Base-by-base conservation (phyloP, 2,888 invertebrate genomes). In the Leucoma salicis region DNA sequence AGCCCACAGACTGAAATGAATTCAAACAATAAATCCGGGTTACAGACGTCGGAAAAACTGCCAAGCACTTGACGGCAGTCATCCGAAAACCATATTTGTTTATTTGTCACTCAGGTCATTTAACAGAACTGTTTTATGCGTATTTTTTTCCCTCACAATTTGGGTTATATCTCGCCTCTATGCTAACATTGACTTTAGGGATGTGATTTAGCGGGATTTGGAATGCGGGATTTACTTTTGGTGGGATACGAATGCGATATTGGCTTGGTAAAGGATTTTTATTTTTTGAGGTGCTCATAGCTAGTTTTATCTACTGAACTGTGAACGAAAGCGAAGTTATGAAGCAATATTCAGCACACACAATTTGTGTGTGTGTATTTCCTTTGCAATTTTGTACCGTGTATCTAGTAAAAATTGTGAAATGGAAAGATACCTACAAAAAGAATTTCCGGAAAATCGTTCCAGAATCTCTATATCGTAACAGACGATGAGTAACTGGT, bases 41-140 rank as follows among this genome's bases (percentile, higher is more conserved):
- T 45, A 61, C 45, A 57, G 43, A 49, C 36, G 2, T 24, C 13
- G 3, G 35, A 50, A 54, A 53, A 57, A 42, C 43, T 16, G 29
- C n/a, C 40, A 35, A 49, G 35, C 38, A 50, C 39, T 16, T 27
- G 37, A 35, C 24, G 33, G 36, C 46, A 44, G 31, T 47, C 47
- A 45, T 15, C 43, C 43, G 31, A 39, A 31, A 44, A 42, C 34
- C 47, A 39, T 39, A 40, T 50, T 49, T 49, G 39, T 49, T 43
- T 48, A 39, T 53, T 62, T 59, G 52, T 59, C 45, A 54, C 53
- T 54, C 44, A 54, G 46, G 39, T 63, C 51, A 57, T 62, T 61
- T 53, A 59, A 53, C 57, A 51, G 41, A 47, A 53, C 28, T 29
- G 33, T 47, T 34, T 10, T 32, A 37, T 33, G 14, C 31, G 36